phyloP scores from a whole-genome alignment of 30 jellyfish, hydroid and myxozoan species.

The Sanderia malayensis region DNA sequence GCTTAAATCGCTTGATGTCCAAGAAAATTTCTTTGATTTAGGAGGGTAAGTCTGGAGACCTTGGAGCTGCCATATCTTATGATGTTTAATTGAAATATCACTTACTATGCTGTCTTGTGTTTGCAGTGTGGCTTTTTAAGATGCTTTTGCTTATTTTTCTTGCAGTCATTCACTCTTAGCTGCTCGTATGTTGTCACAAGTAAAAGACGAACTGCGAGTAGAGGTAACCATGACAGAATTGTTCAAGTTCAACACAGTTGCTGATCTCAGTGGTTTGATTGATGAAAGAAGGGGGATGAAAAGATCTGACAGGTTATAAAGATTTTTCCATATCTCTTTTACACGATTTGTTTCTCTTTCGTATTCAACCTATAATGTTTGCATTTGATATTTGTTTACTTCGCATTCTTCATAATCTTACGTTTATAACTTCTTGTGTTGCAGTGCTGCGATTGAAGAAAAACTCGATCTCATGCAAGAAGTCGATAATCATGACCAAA shows the following conservation, averaged over 20 bases:
- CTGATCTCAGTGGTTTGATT: conserved; percentile 56
- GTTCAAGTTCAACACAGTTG: conserved; percentile 71
- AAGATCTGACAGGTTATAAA: conserved; percentile 20
- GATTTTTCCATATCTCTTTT: too few relatives aligned
- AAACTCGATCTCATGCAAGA: conserved; percentile 55
- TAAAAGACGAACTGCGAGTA: conserved; percentile 55
- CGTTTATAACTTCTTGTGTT: too few relatives aligned
- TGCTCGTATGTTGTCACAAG: conserved; percentile 79
- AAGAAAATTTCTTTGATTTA: conserved; percentile 76
- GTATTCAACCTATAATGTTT: too few relatives aligned
- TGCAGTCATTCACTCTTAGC: conserved; percentile 85
- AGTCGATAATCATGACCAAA: conserved; percentile 68
- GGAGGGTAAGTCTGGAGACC: conserved; percentile 95
- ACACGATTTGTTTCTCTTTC: too few relatives aligned
- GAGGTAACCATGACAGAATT: conserved; percentile 70
- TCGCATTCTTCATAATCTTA: too few relatives aligned
- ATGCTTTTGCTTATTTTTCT: background rate
- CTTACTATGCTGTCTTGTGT: too few relatives aligned
- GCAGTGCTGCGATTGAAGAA: conserved; percentile 32
- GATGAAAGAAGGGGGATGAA: conserved; percentile 44
- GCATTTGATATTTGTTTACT: too few relatives aligned
- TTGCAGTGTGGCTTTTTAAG: too few relatives aligned
- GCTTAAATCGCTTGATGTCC: conserved; percentile 60
- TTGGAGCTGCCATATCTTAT: too few relatives aligned
- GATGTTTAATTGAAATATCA: too few relatives aligned